These are phyloP conservation scores for Toxostoma redivivum DNA, from an alignment of 2,113 vertebrate genomes.

Conservation along the genomic window DNA sequence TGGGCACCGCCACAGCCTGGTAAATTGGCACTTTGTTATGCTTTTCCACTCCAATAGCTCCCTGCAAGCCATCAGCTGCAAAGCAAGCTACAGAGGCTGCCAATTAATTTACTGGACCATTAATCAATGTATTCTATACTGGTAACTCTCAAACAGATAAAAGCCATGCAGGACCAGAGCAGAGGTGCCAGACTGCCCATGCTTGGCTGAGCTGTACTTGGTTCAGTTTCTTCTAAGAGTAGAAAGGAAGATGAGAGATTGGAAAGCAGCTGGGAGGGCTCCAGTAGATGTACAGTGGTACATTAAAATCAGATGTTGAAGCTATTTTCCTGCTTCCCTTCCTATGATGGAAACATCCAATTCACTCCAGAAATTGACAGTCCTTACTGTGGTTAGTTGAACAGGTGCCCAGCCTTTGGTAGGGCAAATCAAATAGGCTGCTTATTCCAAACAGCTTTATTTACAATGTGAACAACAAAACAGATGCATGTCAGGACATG, in stretches of 20 bases:
- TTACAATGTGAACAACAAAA: not conserved
- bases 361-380: not conserved
- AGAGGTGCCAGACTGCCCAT: not conserved
- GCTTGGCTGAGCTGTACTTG: not conserved
- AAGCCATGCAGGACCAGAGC: not conserved
- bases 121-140: not conserved
- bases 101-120: constrained; percentile 31
- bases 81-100: not conserved
- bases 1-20: not conserved
- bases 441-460: not conserved
- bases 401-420: not conserved
- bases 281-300: accelerated
- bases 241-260: not conserved
- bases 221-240: not conserved
- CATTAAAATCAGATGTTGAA: not conserved
- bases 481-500: not conserved
- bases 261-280: not conserved
- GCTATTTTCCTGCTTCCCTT: not conserved
- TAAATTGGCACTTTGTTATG: not conserved
- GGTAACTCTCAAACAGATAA: not conserved
- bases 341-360: not conserved
- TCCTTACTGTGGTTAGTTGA: not conserved
- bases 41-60: constrained; percentile 16
- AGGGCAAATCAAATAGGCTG: not conserved
- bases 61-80: not conserved